Conservation (phyloP, 2,113 vertebrate species). For the Ellobius talpinus region DNA sequence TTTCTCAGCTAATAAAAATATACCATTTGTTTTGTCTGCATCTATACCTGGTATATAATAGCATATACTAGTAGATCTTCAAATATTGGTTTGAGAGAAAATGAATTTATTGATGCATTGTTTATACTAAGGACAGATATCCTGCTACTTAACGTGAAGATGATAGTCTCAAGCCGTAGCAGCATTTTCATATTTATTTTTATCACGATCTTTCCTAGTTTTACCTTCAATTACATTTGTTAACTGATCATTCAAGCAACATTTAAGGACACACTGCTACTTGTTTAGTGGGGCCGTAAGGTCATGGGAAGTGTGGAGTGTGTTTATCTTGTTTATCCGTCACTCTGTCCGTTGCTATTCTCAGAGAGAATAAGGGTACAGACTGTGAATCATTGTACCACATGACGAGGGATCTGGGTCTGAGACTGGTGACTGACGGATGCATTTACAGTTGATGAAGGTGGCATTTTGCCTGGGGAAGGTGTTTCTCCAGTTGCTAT, state of each 20-base stretch:
- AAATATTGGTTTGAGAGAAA: constrained; percentile 38
- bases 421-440: background rate
- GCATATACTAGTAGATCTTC: background rate
- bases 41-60: background rate
- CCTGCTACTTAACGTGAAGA: background rate
- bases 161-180: background rate
- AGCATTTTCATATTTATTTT: constrained; percentile 22
- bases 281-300: background rate
- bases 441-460: background rate
- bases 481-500: background rate
- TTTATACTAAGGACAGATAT: background rate
- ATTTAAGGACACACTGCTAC: background rate
- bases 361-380: background rate
- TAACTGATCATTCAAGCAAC: background rate
- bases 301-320: background rate
- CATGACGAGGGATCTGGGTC: background rate
- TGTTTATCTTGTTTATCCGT: background rate
- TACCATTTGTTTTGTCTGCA: background rate
- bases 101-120: background rate
- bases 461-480: constrained; percentile 41
- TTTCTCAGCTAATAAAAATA: background rate
- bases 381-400: constrained; percentile 17
- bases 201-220: background rate
- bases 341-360: background rate
- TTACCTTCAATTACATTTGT: constrained; percentile 57